These are phyloP conservation scores for Lamprotornis superbus DNA, from an alignment of 2,113 vertebrate species.

Conservation along the genomic window DNA sequence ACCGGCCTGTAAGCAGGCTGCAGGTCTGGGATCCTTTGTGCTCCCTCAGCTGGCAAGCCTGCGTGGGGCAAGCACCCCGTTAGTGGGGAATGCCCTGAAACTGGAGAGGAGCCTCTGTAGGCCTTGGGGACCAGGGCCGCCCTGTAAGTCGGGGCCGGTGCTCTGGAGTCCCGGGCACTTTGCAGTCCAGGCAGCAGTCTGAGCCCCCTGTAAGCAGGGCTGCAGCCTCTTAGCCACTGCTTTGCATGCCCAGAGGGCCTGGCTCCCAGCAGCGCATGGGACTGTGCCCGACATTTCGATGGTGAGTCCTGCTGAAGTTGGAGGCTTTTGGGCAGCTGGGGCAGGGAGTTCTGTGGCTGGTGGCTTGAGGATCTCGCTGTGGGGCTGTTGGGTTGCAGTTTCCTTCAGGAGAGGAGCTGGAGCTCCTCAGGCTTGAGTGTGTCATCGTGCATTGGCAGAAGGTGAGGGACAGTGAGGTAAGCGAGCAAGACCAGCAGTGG, in stretches of 20 bases:
- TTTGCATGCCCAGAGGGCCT: not conserved
- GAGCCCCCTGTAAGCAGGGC: not conserved
- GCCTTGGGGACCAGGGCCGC: not conserved
- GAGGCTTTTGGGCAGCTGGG: not conserved
- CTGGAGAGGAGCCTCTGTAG: fast-evolving
- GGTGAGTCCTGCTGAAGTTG: not conserved
- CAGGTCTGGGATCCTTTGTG: not conserved
- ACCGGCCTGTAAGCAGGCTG: not conserved
- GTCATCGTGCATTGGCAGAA: fast-evolving
- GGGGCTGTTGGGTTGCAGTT: no score
- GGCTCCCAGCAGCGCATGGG: fast-evolving
- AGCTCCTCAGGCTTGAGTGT: not conserved
- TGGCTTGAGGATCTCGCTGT: not conserved
- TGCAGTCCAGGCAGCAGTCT: not conserved
- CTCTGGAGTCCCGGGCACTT: not conserved
- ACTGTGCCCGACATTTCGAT: fast-evolving
- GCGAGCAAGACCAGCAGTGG: no score
- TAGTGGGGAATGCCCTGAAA: not conserved
- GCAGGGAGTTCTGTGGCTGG: not conserved
- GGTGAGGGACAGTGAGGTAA: fast-evolving
- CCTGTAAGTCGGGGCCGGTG: not conserved
- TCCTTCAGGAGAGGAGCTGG: no score
- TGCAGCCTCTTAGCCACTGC: no score
- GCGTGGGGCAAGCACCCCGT: fast-evolving
- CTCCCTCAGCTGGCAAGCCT: not conserved